These are phyloP conservation scores for Araneus ventricosus DNA, from an alignment of 1,140 invertebrate species.

Conservation along the genomic window DNA sequence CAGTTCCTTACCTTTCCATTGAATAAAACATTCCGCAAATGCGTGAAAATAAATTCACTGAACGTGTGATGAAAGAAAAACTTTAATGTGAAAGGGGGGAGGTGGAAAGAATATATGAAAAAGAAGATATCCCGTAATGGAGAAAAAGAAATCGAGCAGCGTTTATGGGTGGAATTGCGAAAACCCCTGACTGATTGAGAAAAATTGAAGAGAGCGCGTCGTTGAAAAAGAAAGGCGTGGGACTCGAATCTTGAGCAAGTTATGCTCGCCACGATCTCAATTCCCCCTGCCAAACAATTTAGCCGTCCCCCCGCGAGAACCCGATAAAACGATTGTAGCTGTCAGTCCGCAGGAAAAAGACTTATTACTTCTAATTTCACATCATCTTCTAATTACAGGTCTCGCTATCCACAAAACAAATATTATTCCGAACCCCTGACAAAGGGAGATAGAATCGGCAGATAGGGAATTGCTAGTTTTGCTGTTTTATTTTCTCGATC, in stretches of 20 bases:
- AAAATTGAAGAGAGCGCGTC: constrained; percentile 40
- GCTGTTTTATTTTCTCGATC: not conserved
- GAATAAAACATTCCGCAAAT: not conserved
- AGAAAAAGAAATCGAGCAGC: not conserved
- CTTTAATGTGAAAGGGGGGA: not conserved
- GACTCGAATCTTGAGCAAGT: constrained; percentile 47
- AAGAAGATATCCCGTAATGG: not conserved
- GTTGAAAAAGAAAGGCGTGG: constrained; percentile 57
- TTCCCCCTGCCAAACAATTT: constrained; percentile 48
- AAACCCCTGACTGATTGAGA: constrained; percentile 65
- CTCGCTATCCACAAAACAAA: constrained; percentile 72
- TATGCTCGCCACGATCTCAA: constrained; percentile 68
- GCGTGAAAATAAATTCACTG: not conserved
- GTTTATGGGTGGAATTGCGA: constrained; percentile 20
- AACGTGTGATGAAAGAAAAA: constrained; percentile 11
- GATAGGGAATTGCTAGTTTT: constrained; percentile 13
- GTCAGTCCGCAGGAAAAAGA: constrained; percentile 62
- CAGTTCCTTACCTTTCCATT: not conserved
- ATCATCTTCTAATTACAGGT: constrained; percentile 69
- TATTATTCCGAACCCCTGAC: constrained; percentile 56
- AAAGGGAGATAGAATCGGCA: constrained; percentile 51
- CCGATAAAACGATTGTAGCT: constrained; percentile 66
- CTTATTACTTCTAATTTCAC: constrained; percentile 74
- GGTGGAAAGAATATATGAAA: no score
- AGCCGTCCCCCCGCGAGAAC: not conserved